Base-by-base conservation (phyloP, 2,888 invertebrate genomes). In the Poecilus cupreus region DNA sequence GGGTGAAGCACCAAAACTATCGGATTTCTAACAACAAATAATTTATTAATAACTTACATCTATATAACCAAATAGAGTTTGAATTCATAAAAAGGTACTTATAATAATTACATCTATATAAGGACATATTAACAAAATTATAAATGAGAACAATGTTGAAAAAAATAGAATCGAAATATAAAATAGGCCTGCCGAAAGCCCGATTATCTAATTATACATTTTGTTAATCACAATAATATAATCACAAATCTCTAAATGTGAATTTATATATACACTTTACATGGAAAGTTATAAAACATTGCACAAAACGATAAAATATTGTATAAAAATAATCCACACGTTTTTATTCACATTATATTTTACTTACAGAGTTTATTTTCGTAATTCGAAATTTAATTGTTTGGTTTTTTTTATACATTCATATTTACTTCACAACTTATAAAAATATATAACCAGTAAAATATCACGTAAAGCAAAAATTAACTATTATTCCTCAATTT, bases 191-290 rank as follows among this genome's bases (percentile, higher is more conserved):
- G n/a, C n/a, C n/a, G 20, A 16, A 72, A 20, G 72, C 80, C 72
- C 13, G 20, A 49, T 54, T 46, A 49, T 11, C 18, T 57, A 43
- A 72, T 68, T 80, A 39, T 60, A 46, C 16, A 77, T 80, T 24
- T 46, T 75, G 60, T 81, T 81, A 81, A 81, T 81, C 81, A 81
- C 81, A 81, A 81, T 81, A 64, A 81, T 81, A 75, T 74, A 81
- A 81, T 81, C 81, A 81, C 81, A 81, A 75, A 81, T 60, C 60
- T 26, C 10, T 75, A 51, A 11, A 74, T 60, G 64, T 74, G 75
- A 81, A 57, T 81, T 57, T 80, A 72, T 80, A 77, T 77, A 49
- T 81, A 81, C 81, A 81, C 75, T 81, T 75, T 81, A 81, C 81
- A 81, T 57, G 64, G 43, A 60, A 57, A 49, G 43, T 79, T 79